These are phyloP conservation scores for Platypus cylindrus DNA, from an alignment of 2,888 invertebrate genomes.

Conservation along the genomic window DNA sequence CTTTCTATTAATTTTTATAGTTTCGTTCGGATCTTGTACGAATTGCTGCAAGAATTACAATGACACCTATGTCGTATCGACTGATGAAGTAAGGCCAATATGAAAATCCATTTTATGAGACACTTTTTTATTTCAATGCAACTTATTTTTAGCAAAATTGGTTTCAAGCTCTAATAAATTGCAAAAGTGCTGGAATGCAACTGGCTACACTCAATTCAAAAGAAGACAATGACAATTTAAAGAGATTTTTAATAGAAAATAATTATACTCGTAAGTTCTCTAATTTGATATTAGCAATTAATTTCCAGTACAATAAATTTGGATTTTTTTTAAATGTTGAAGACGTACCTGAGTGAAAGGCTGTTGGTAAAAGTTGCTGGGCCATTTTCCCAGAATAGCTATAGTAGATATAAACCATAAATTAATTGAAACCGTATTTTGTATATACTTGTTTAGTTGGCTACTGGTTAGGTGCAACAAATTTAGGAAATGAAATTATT, in stretches of 20 bases:
- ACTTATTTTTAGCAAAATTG: constrained; percentile 12
- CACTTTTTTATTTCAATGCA: not conserved
- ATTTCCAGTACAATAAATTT: not conserved
- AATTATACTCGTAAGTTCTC: constrained; percentile 10
- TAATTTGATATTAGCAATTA: not conserved
- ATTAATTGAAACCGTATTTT: too few relatives aligned
- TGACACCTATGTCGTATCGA: constrained; percentile 9
- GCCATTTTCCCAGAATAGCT: too few relatives aligned
- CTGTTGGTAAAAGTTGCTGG: too few relatives aligned
- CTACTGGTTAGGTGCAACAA: constrained; percentile 12
- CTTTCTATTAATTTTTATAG: too few relatives aligned
- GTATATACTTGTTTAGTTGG: constrained; percentile 3
- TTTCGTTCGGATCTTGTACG: too few relatives aligned
- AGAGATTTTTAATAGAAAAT: constrained; percentile 6
- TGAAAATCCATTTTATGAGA: not conserved
- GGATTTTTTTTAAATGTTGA: too few relatives aligned
- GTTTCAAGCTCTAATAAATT: constrained; percentile 14
- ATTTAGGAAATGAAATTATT: constrained; percentile 10
- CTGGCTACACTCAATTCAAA: constrained; percentile 8
- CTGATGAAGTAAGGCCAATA: constrained; percentile 7
- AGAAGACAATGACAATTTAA: constrained; percentile 8
- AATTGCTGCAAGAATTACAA: too few relatives aligned
- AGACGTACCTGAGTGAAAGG: too few relatives aligned
- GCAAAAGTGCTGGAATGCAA: constrained; percentile 13
- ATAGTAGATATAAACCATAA: too few relatives aligned